Evolutionary conservation across 2,113 vertebrate species (phyloP).

Genomic region (Nycticorax nycticorax): DNA sequence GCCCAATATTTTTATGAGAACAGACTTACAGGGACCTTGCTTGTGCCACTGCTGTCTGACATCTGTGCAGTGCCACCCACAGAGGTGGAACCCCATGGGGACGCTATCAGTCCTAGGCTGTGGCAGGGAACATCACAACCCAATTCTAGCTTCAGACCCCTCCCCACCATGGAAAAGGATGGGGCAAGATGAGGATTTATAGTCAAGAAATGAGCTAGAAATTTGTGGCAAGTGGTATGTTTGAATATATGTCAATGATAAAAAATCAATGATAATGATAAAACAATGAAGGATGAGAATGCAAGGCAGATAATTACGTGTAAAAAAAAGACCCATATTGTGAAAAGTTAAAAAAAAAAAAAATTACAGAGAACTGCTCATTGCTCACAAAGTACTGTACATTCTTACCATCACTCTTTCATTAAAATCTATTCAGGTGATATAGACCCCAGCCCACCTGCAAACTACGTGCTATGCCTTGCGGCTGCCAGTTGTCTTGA

Average conservation of each 20-base stretch:
- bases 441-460: background rate
- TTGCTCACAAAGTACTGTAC: background rate
- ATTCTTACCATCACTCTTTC: background rate
- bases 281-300: background rate
- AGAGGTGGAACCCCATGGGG: background rate
- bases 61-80: too few relatives aligned
- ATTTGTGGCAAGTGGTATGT: background rate
- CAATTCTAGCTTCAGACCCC: background rate
- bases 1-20: background rate
- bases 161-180: background rate
- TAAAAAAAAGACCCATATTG: background rate
- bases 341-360: background rate
- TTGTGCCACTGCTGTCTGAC: background rate
- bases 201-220: background rate
- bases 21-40: background rate
- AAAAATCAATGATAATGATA: background rate
- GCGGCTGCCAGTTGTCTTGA: background rate
- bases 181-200: background rate
- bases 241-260: background rate
- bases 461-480: fast-evolving
- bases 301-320: background rate
- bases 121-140: background rate
- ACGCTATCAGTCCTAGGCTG: background rate
- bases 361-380: background rate
- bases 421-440: background rate